Evolutionary conservation across 2,888 invertebrate genomes (phyloP), one percentile per base, ranked within the genome.

Genomic region (Chrysomela aeneicollis): DNA sequence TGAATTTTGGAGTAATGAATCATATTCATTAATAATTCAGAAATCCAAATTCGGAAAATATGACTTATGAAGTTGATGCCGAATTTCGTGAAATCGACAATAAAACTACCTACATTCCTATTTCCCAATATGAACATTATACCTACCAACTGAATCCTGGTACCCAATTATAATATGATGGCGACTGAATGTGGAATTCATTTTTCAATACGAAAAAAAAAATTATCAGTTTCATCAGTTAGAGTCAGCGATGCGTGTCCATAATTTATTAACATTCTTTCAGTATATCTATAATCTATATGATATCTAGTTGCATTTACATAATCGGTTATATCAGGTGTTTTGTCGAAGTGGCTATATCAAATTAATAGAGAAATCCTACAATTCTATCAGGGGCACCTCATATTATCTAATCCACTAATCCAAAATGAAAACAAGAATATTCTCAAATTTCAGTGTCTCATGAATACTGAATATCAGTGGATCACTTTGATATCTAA

Each of bases 221-320:
- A 5, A 3, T 26, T 26, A n/a, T 42, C 42, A 42, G n/a, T 1
- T 15, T 15, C 15, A n/a, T 42, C 42, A 42, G 12, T 15, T 9
- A 15, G 12, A 42, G 12, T 42, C 42, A 42, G 15, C n/a, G 42
- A 42, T 42, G 42, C 12, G 42, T 42, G 42, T 42, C 42, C 15
- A 42, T 15, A 42, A 15, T 42, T n/a, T 15, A 42, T 42, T 15
- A 42, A 42, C 42, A 42, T 15, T 42, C 42, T n/a, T 42, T 15
- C 15, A 42, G 15, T 42, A 42, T 42, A 8, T 42, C 15, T 2
- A 42, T 42, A 6, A 42, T 42, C n/a, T 9, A 12, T 35, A 6
- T 35, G 9, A 35, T 35, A 35, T 35, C 35, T 15, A 42, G 42
- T 42, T 42, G 42, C 42, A 42, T 42, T 42, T 42, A 42, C 42